Base-by-base conservation (phyloP, 1,140 invertebrate species). In the Melanaphis sacchari region DNA sequence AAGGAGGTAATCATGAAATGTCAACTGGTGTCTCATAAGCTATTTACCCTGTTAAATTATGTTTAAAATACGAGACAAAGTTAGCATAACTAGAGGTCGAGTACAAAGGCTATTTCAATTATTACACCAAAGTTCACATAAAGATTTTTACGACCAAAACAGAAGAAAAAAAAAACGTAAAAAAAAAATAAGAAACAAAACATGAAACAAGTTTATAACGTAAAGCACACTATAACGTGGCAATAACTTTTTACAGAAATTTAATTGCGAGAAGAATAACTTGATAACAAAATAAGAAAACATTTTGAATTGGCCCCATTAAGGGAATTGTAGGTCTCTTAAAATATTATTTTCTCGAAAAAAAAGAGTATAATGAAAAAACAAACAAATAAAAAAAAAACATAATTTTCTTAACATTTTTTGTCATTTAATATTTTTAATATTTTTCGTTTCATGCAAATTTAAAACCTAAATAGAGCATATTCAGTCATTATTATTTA, bases 41-140 rank as follows among this genome's bases (percentile, higher is more conserved):
- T 24, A 66, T 90, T 90, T 66, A 66, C 52, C 26, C 40, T 81
- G n/a, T n/a, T 81, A 76, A 91, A 76, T 92, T 82, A 81, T 92
- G 43, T 92, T 92, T 38, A 81, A 92, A 91, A 38, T 31, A 91
- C 41, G 90, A 90, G 90, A 91, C 66, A 76, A 82, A 46, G 59
- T 82, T 82, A 36, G 49, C 40, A 52, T 81, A 91, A 81, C 90
- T 40, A 81, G 40, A 91, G 31, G 59, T 92, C 46, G 76, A 82
- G 43, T 82, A 92, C 31, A 92, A 92, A 82, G 31, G 76, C 59
- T 49, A 82, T 92, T 90, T 92, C 90, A 92, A 82, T 92, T 92
- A 92, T 82, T 82, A 49, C 43, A 82, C 41, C n/a, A 52, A 38
- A 81, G 90, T 92, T 43, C 90, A 81, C 90, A 49, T 92, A 81